These are phyloP conservation scores for Microtus pennsylvanicus DNA, from an alignment of 2,113 vertebrate species.

Conservation along the genomic window DNA sequence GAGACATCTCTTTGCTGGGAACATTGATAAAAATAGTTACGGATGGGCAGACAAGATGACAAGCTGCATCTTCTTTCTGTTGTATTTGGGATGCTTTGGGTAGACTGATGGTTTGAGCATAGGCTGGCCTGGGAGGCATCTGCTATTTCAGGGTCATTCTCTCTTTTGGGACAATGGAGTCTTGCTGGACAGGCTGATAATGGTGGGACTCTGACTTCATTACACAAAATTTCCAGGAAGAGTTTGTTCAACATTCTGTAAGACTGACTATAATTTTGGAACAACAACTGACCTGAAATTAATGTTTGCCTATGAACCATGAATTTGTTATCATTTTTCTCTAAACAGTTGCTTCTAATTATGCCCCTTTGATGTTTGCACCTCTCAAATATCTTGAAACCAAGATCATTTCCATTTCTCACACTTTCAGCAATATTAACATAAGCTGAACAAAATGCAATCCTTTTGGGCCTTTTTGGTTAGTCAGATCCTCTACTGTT, in stretches of 20 bases:
- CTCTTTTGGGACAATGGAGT: too few species aligned
- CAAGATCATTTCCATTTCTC: slow-evolving; percentile 65
- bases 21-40: slow-evolving; percentile 83
- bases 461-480: slow-evolving; percentile 30
- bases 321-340: slow-evolving; percentile 23
- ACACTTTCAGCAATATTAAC: slow-evolving; percentile 58
- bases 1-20: slow-evolving; percentile 82
- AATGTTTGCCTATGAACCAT: slow-evolving; percentile 5
- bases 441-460: slow-evolving; percentile 31
- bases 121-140: not conserved
- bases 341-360: slow-evolving; percentile 66
- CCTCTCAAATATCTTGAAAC: slow-evolving; percentile 60
- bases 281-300: slow-evolving; percentile 3
- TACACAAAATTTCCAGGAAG: not conserved
- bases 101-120: accelerated
- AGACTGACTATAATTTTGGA: not conserved
- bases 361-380: slow-evolving; percentile 62
- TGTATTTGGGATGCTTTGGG: slow-evolving; percentile 85
- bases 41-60: slow-evolving; percentile 19
- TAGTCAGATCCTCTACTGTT: not conserved
- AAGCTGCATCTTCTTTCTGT: slow-evolving; percentile 7
- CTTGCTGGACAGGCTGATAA: not conserved
- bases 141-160: too few species aligned
- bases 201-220: not conserved
- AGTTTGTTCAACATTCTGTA: not conserved